Percentiles rank a stretch among this genome's conserved stretches.
These are phyloP conservation scores for Epinephelus fuscoguttatus DNA, from an alignment of 2,113 vertebrate species.

Conservation along the genomic window DNA sequence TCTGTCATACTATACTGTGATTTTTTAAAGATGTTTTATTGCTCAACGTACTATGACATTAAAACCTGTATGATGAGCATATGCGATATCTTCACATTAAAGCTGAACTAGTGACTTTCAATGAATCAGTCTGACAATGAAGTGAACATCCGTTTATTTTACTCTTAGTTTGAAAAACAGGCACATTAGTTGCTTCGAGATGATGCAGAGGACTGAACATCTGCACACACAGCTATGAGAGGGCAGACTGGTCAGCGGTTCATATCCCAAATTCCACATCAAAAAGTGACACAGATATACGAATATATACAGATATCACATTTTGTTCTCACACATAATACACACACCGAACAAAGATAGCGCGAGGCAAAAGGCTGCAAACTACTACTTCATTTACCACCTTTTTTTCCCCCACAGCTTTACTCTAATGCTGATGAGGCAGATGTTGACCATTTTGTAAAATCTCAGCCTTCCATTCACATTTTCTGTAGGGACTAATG, in stretches of 20 bases:
- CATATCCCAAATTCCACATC: background rate
- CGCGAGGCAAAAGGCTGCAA: background rate
- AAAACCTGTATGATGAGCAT: background rate
- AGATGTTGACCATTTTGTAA: background rate
- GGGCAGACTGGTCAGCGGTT: background rate
- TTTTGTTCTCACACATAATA: background rate
- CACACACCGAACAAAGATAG: background rate
- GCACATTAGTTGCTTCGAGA: constrained; percentile 40
- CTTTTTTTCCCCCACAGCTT: background rate
- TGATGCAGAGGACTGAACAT: too few relatives aligned
- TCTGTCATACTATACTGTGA: too few relatives aligned
- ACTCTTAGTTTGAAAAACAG: constrained; percentile 57
- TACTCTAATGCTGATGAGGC: background rate
- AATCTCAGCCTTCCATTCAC: background rate
- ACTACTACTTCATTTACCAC: background rate
- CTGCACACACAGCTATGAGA: background rate
- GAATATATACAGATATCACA: background rate
- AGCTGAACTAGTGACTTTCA: background rate
- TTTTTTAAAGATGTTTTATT: too few relatives aligned
- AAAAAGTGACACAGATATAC: constrained; percentile 9
- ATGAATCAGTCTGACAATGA: background rate
- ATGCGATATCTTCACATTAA: background rate
- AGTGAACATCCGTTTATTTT: constrained; percentile 58
- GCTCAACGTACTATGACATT: too few relatives aligned
- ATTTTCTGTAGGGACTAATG: background rate